Percentiles rank a stretch among this genome's conserved stretches.
phyloP scores from a whole-genome alignment of 2,797 vertebrate species.

The Danio aesculapii region DNA sequence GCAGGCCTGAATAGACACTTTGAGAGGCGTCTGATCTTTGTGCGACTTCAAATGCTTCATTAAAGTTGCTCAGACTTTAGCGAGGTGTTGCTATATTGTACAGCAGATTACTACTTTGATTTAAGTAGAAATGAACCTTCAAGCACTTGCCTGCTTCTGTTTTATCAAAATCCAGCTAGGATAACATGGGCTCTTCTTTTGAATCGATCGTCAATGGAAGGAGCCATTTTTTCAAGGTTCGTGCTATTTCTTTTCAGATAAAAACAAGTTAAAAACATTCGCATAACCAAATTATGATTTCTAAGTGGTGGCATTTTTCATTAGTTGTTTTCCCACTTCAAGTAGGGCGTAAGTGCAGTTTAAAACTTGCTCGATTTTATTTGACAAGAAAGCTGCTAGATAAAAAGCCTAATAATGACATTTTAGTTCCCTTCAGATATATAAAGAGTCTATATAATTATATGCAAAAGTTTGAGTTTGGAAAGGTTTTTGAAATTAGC shows the following conservation, averaged over 20 bases:
- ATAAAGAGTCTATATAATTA: neutral
- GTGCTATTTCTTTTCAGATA: neutral
- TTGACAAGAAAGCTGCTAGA: neutral
- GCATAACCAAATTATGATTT: neutral
- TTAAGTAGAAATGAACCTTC: neutral
- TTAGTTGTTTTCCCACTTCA: neutral
- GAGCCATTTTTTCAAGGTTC: neutral
- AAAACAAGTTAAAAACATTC: slow-evolving; percentile 2
- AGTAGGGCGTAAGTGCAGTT: neutral
- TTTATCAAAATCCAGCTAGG: neutral
- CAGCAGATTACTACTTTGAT: neutral
- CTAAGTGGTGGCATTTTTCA: neutral
- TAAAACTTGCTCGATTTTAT: neutral
- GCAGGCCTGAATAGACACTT: neutral
- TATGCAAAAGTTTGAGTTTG: neutral
- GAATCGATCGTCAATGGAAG: neutral
- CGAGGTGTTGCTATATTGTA: neutral
- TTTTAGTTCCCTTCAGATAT: slow-evolving; percentile 7
- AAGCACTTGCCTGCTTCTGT: neutral
- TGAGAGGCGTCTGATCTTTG: neutral
- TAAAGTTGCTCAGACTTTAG: neutral
- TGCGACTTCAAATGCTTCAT: neutral
- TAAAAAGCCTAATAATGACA: neutral
- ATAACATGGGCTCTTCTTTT: neutral
- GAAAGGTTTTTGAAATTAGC: neutral